Evolutionary conservation across 2,888 invertebrate species (phyloP), one percentile per base, ranked within the genome.

Genomic region (Odontocolon sp.): DNA sequence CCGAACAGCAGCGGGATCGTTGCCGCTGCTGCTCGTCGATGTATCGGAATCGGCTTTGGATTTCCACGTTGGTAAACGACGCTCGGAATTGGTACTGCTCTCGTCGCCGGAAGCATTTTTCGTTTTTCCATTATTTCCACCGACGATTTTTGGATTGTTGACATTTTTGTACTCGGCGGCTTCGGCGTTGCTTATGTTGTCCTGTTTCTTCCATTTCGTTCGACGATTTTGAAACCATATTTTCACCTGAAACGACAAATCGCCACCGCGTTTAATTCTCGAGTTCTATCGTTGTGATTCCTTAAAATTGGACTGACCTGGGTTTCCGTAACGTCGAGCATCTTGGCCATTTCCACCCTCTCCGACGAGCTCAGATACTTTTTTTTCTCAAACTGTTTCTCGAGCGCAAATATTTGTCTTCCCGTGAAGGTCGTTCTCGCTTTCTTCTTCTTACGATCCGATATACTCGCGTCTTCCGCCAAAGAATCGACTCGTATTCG

Each of bases 291-390:
- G 38, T 28, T 31, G 6, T 9, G 18, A n/a, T 21, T 56, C 56
- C n/a, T n/a, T n/a, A n/a, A n/a, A 52, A 31, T 38, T 36, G 26
- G 9, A 47, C 67, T 91, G 89, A 98, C 98, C 96, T 98, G 98
- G 38, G 98, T 98, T 92, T 98, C 98, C 0, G 98, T 98, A 78
- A 98, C 98, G 90, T 96, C 97, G 71, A 98, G 93, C 78, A 97
- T 92, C 85, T 97, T 96, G 21, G 98, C 98, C 97, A 98, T 96
- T 85, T 98, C 98, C 33, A 97, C 95, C 81, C 98, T 91, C 91
- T 98, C 98, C 78, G 96, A 97, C 21, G 98, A 98, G 82, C 97
- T 98, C 80, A 98, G 93, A 91, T 98, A 98, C 92, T 98, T 98
- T 92, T 98, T 98, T 84, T 96, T 93, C 90, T 98, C 98, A 89